Conservation (phyloP, 2,888 invertebrate genomes). For the Phyllotreta striolata region DNA sequence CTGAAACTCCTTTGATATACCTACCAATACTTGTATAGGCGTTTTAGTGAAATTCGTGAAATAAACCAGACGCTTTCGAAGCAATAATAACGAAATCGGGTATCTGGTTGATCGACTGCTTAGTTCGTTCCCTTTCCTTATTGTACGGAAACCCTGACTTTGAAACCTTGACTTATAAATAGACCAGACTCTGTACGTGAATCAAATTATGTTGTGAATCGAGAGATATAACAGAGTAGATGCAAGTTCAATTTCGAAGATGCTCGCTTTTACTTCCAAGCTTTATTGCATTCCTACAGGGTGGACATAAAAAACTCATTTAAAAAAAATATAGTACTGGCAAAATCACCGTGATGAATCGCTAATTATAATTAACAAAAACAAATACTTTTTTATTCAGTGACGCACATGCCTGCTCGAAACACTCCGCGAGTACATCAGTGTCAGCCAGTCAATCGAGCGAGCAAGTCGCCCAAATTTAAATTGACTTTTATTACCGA, state of each 20-base stretch:
- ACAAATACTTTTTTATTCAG: too few species aligned
- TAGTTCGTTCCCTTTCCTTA: constrained; percentile 4
- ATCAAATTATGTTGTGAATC: constrained; percentile 38
- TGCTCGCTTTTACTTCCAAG: background rate
- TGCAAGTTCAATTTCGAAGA: constrained; percentile 7
- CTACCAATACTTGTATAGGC: too few species aligned
- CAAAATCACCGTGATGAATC: too few species aligned
- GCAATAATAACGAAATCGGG: constrained; percentile 2
- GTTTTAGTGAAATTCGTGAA: background rate
- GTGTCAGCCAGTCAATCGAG: constrained; percentile 5
- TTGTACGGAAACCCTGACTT: constrained; percentile 38
- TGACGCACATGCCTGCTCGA: background rate
- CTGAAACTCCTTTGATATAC: too few species aligned
- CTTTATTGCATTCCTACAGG: too few species aligned
- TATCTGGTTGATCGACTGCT: constrained; percentile 4
- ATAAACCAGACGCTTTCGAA: constrained; percentile 7
- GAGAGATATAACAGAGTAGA: constrained; percentile 32
- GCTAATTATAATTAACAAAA: too few species aligned
- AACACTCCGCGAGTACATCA: background rate
- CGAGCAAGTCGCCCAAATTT: constrained; percentile 22
- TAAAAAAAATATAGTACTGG: too few species aligned
- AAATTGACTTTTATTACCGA: constrained; percentile 24
- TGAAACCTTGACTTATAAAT: constrained; percentile 41
- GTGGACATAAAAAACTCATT: too few species aligned
- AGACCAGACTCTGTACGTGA: constrained; percentile 33